These are phyloP conservation scores for Meteorus colon DNA, from an alignment of 2,888 invertebrate species.

Conservation along the genomic window DNA sequence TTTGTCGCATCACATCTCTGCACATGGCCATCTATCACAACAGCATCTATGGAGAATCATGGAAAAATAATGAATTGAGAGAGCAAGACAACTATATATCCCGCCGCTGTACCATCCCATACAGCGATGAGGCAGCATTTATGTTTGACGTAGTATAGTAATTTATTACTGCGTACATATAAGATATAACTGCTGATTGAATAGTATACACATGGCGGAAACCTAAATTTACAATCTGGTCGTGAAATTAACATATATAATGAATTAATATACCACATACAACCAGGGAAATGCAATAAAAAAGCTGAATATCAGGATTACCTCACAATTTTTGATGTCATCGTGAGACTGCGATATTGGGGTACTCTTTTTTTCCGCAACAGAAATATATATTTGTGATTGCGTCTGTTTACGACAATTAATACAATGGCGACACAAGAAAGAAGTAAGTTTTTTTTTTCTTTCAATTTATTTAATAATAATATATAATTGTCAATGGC, in stretches of 20 bases:
- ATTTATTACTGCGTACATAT: neutral
- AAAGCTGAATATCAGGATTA: neutral
- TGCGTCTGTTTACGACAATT: neutral
- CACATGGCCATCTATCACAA: too few species aligned
- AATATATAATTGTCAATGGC: neutral
- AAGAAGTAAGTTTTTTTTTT: neutral
- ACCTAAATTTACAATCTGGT: too few species aligned
- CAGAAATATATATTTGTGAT: neutral
- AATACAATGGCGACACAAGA: neutral
- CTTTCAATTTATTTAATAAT: neutral
- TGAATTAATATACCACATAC: neutral
- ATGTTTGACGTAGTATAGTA: neutral
- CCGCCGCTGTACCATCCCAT: neutral
- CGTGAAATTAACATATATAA: neutral
- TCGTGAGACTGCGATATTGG: neutral
- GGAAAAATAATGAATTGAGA: too few species aligned
- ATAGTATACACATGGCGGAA: too few species aligned
- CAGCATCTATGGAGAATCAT: too few species aligned
- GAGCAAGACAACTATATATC: too few species aligned
- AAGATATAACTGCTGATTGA: neutral
- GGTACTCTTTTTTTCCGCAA: neutral
- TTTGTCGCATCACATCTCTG: too few species aligned
- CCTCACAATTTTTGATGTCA: neutral
- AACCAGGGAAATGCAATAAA: neutral
- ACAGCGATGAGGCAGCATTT: neutral